Evolutionary conservation across 2,888 invertebrate genomes (phyloP).

Genomic region (Tubulanus polymorphus): DNA sequence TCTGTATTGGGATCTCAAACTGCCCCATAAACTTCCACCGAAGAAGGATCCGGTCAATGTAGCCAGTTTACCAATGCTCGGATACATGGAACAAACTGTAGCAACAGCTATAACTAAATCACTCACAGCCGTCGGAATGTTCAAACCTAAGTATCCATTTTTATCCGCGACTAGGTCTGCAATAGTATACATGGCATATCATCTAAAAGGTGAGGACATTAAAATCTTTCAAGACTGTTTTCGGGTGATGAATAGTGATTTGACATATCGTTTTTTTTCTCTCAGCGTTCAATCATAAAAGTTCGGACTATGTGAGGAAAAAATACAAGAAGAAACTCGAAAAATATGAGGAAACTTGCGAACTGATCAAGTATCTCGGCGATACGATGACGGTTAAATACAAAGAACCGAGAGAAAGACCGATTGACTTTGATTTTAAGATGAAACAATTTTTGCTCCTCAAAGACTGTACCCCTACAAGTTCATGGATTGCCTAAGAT

Average conservation of each 20-base stretch:
- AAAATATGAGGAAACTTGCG: slow-evolving; percentile 51
- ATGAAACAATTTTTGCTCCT: slow-evolving; percentile 47
- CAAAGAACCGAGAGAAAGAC: slow-evolving; percentile 45
- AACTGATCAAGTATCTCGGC: slow-evolving; percentile 50
- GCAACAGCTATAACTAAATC: slow-evolving; percentile 47
- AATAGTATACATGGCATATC: slow-evolving; percentile 50
- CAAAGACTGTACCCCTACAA: slow-evolving; percentile 36
- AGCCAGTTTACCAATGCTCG: slow-evolving; percentile 49
- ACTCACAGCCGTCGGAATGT: slow-evolving; percentile 47
- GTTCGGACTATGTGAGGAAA: slow-evolving; percentile 50
- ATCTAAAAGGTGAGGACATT: slow-evolving; percentile 49
- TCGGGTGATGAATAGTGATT: too few species aligned
- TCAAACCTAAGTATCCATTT: slow-evolving; percentile 55
- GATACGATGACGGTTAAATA: slow-evolving; percentile 51
- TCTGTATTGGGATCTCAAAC: slow-evolving; percentile 44
- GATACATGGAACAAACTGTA: slow-evolving; percentile 53
- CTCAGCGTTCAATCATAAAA: slow-evolving; percentile 52
- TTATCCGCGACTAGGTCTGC: slow-evolving; percentile 47
- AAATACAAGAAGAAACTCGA: slow-evolving; percentile 51
- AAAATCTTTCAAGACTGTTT: too few species aligned
- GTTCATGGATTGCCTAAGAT: slow-evolving; percentile 36
- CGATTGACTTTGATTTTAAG: slow-evolving; percentile 50
- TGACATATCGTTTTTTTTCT: slow-evolving; percentile 15
- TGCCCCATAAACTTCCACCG: slow-evolving; percentile 53
- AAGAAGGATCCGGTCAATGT: slow-evolving; percentile 38